phyloP scores from a whole-genome alignment of 2,888 invertebrate species.

The Rotaria macrura region DNA sequence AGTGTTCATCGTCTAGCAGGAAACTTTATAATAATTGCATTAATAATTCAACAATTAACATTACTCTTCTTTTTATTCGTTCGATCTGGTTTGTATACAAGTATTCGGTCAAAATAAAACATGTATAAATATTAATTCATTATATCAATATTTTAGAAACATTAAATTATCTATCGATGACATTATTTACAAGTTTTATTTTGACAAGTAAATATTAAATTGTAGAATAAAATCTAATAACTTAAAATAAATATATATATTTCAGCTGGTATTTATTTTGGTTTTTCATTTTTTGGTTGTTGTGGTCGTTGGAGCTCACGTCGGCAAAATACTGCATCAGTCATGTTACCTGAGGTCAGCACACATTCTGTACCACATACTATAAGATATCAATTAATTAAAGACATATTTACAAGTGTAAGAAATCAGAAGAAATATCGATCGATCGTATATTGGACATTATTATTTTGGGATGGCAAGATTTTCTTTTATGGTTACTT shows the following conservation, averaged over 20 bases:
- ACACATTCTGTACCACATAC: not conserved
- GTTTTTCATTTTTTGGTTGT: slow-evolving; percentile 17
- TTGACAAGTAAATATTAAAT: not conserved
- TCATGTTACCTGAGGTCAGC: not conserved
- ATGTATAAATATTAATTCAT: no score
- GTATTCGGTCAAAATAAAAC: no score
- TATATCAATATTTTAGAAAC: not conserved
- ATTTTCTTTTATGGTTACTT: no score
- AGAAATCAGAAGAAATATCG: not conserved
- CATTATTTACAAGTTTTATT: not conserved
- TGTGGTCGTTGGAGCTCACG: not conserved
- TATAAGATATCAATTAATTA: not conserved
- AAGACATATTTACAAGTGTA: not conserved
- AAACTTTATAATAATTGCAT: slow-evolving; percentile 67
- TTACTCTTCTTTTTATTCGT: slow-evolving; percentile 67
- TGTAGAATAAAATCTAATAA: no score
- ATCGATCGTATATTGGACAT: no score
- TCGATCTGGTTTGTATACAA: slow-evolving; percentile 53
- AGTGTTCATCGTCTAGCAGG: slow-evolving; percentile 78
- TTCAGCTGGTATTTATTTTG: not conserved
- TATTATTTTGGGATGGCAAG: no score
- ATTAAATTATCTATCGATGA: slow-evolving; percentile 9
- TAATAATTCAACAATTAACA: slow-evolving; percentile 66
- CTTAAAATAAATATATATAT: not conserved
- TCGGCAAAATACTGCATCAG: not conserved